These are phyloP conservation scores for Brachyptera putata DNA, from an alignment of 2,888 invertebrate genomes.

Conservation along the genomic window DNA sequence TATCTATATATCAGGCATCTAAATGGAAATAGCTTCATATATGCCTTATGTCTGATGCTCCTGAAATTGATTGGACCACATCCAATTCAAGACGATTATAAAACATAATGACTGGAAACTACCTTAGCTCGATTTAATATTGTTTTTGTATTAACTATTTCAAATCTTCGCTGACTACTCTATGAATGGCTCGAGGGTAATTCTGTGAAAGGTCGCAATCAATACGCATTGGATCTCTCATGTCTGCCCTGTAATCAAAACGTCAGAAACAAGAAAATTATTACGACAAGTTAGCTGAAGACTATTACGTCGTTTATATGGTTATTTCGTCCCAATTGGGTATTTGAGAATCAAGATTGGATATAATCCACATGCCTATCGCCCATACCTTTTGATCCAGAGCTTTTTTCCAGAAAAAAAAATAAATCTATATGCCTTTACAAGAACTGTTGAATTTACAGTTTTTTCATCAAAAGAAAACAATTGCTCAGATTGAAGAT, in stretches of 20 bases:
- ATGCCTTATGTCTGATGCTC: slow-evolving; percentile 13
- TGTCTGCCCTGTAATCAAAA: slow-evolving; percentile 29
- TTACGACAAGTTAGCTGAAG: slow-evolving; percentile 24
- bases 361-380: too few species aligned
- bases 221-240: slow-evolving; percentile 20
- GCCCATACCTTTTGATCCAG: too few species aligned
- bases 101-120: slow-evolving; percentile 19
- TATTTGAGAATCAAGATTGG: background rate
- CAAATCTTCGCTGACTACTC: slow-evolving; percentile 12
- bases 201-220: slow-evolving; percentile 28
- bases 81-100: slow-evolving; percentile 19
- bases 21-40: slow-evolving; percentile 20
- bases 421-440: too few species aligned
- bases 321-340: slow-evolving; percentile 4
- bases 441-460: too few species aligned
- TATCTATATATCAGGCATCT: slow-evolving; percentile 18
- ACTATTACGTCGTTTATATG: slow-evolving; percentile 18
- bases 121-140: slow-evolving; percentile 18
- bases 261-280: slow-evolving; percentile 29
- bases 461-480: too few species aligned
- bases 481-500: too few species aligned
- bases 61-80: slow-evolving; percentile 18
- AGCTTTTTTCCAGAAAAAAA: too few species aligned
- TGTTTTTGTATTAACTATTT: slow-evolving; percentile 22
- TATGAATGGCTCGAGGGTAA: slow-evolving; percentile 5